These are phyloP conservation scores for Regulus satrapa DNA, from an alignment of 2,113 vertebrate genomes.

Conservation along the genomic window DNA sequence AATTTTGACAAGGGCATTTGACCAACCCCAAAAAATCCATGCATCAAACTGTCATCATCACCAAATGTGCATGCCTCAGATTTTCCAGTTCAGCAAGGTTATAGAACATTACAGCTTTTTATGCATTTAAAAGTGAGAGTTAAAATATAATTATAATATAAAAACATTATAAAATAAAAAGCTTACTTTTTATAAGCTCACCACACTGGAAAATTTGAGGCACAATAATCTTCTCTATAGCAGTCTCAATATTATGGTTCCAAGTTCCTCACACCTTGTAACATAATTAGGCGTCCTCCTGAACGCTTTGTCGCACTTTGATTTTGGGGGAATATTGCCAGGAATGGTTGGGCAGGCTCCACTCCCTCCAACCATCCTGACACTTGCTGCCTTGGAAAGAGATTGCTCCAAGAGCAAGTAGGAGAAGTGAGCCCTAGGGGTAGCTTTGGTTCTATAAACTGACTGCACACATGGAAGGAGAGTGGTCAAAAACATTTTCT, in stretches of 20 bases:
- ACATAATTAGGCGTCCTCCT: background rate
- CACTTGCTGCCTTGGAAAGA: background rate
- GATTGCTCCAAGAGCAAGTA: background rate
- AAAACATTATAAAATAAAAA: constrained; percentile 51
- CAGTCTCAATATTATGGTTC: background rate
- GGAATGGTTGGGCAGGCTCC: background rate
- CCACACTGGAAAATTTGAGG: constrained; percentile 57
- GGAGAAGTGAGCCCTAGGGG: background rate
- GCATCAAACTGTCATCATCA: constrained; percentile 45
- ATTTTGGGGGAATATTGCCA: background rate
- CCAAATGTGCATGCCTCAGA: constrained; percentile 23
- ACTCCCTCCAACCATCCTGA: background rate
- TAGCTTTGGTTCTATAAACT: constrained; percentile 29
- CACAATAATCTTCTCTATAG: constrained; percentile 2
- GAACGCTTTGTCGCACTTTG: background rate
- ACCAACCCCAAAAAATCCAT: constrained; percentile 12
- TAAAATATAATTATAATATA: constrained; percentile 50
- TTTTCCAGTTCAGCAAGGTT: constrained; percentile 55
- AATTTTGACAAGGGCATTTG: constrained; percentile 22
- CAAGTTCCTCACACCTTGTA: constrained; percentile 53
- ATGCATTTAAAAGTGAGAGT: background rate
- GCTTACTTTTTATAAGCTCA: constrained; percentile 6
- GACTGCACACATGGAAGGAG: background rate
- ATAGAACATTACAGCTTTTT: constrained; percentile 1
- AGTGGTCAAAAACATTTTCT: constrained; percentile 4